These are phyloP conservation scores for Anticlea derivata DNA, from an alignment of 2,888 invertebrate genomes.

Conservation along the genomic window DNA sequence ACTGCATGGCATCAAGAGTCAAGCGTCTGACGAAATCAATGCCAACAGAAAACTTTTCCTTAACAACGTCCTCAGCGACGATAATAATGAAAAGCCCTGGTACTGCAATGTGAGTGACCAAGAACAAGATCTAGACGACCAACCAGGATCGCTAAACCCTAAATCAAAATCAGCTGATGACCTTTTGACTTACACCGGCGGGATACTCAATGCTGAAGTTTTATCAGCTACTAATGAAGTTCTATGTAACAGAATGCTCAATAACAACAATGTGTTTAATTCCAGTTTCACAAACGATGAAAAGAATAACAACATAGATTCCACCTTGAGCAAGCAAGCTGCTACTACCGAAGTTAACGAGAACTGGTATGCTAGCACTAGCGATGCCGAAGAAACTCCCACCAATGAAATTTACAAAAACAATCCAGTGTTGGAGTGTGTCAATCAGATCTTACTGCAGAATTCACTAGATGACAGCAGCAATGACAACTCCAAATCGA, in stretches of 20 bases:
- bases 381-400: slow-evolving; percentile 90
- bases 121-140: slow-evolving; percentile 74
- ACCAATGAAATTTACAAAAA: slow-evolving; percentile 88
- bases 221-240: slow-evolving; percentile 76
- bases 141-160: slow-evolving; percentile 58
- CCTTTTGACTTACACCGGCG: slow-evolving; percentile 59
- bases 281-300: slow-evolving; percentile 52
- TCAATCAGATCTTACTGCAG: slow-evolving; percentile 92
- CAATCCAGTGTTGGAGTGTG: slow-evolving; percentile 93
- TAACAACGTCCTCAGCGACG: slow-evolving; percentile 72
- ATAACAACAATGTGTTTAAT: slow-evolving; percentile 56
- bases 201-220: slow-evolving; percentile 61
- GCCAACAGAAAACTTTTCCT: slow-evolving; percentile 74
- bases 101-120: slow-evolving; percentile 80
- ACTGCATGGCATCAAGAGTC: slow-evolving; percentile 82
- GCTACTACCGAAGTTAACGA: slow-evolving; percentile 83
- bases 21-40: slow-evolving; percentile 76
- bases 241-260: slow-evolving; percentile 66
- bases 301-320: slow-evolving; percentile 66
- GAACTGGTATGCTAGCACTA: slow-evolving; percentile 92
- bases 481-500: slow-evolving; percentile 76
- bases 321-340: slow-evolving; percentile 54
- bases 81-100: slow-evolving; percentile 76
- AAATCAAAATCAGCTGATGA: slow-evolving; percentile 72
- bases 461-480: slow-evolving; percentile 86